These are phyloP conservation scores for Montipora sp. DNA, from an alignment of 64 coral and sea anemone genomes.

Conservation along the genomic window DNA sequence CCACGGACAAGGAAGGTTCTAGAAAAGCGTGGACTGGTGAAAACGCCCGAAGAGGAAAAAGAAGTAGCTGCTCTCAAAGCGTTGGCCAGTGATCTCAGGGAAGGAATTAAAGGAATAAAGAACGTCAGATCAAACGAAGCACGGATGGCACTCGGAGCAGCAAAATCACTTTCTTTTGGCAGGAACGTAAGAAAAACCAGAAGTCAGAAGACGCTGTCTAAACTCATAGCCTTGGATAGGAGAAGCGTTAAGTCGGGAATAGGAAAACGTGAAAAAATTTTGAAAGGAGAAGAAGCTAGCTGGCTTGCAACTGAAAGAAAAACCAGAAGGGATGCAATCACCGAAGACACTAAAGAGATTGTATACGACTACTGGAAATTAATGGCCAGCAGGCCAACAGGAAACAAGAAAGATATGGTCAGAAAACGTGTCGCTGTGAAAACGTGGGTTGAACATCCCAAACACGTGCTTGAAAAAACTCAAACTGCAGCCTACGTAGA, in stretches of 20 bases:
- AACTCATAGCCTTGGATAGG: slow-evolving; percentile 39
- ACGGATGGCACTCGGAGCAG: too few relatives aligned
- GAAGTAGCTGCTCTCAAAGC: not conserved
- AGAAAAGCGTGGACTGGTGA: not conserved
- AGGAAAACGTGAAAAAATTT: not conserved
- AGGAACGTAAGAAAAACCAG: too few relatives aligned
- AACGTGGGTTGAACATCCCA: slow-evolving; percentile 33
- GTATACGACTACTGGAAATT: slow-evolving; percentile 40
- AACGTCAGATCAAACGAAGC: not conserved
- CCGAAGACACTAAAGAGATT: not conserved
- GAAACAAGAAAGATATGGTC: slow-evolving; percentile 54
- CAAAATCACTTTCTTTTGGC: too few relatives aligned
- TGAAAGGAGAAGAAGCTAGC: slow-evolving; percentile 31
- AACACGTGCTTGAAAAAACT: slow-evolving; percentile 65
- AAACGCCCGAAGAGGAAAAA: too few relatives aligned
- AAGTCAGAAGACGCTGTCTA: not conserved
- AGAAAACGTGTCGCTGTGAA: slow-evolving; percentile 18
- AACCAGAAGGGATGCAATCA: slow-evolving; percentile 38
- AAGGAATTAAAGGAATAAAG: not conserved
- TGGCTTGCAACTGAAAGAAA: slow-evolving; percentile 51
- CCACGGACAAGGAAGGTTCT: slow-evolving; percentile 8
- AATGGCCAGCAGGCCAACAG: slow-evolving; percentile 33
- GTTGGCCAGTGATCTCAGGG: not conserved
- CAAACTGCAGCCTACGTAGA: slow-evolving; percentile 26
- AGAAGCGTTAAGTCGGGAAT: slow-evolving; percentile 29